Base-by-base conservation (phyloP, 2,113 vertebrate genomes). In the Apistogramma diplotaenia region DNA sequence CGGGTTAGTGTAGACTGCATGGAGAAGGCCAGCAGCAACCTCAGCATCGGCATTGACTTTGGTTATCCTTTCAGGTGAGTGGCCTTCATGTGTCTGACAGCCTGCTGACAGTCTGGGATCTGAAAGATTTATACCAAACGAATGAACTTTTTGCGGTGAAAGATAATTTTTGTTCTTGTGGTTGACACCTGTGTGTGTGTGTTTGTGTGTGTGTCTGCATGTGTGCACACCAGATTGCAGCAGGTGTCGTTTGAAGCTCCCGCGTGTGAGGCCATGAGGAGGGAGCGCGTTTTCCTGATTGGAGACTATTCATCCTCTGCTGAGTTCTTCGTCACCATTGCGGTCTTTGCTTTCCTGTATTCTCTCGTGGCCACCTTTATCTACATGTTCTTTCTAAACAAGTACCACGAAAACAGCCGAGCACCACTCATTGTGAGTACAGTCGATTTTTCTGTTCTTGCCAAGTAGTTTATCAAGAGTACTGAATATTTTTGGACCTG, bases 221-320 rank as follows among this genome's bases (percentile, higher is more conserved):
- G 40, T 76, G 21, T 78, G 40, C 87, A 18, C 91, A 84, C 46
- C 89, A 99, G 98, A 95, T 95, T 99, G 94, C 93, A 98, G 91
- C 96, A 98, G 94, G 97, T 98, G 89, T 96, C 96, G 49, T 99
- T 99, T 18, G 97, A 98, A 85, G 98, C 93, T 8, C 98, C 98
- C 9, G 94, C 92, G 72, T 99, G 98, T 21, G 97, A 98, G 89
- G 96, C 95, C 46, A 97, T 95, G 85, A 95, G 83, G 35, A 95
- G 89, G 79, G 97, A 99, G 90, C 96, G 89, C 0, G 95, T 99
- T 23, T 96, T 96, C 57, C 95, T 99, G 91, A 94, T 92, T 27
- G 98, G 98, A 3, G 98, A 99, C 93, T 99, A 96, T 90, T 99
- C 98, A 0, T 99, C 98, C n/a, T 98, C 98, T 0, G 98, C 98